Evolutionary conservation across 2,113 vertebrate genomes (phyloP).

Genomic region (Puma concolor): DNA sequence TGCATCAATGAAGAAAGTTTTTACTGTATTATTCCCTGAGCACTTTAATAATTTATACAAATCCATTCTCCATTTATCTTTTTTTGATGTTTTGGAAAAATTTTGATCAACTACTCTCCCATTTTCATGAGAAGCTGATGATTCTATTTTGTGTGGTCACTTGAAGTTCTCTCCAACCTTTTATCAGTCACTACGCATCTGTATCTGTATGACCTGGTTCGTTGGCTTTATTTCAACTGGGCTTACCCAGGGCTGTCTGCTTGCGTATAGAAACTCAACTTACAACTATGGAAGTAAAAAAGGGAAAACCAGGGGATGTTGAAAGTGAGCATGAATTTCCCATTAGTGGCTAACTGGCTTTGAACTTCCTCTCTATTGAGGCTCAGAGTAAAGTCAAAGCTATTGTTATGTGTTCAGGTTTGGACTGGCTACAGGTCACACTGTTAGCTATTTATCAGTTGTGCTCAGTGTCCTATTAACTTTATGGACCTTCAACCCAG

Average conservation of each 20-base stretch:
- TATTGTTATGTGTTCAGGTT: background rate
- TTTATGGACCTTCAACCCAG: background rate
- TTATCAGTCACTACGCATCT: background rate
- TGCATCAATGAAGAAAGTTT: background rate
- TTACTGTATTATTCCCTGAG: background rate
- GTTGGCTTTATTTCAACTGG: slow-evolving; percentile 29
- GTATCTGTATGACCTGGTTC: background rate
- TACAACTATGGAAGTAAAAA: slow-evolving; percentile 70
- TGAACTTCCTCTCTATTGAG: slow-evolving; percentile 64
- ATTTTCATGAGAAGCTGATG: slow-evolving; percentile 30
- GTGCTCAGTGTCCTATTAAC: background rate
- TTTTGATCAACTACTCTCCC: background rate
- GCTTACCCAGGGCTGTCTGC: slow-evolving; percentile 52
- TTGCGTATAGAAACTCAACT: slow-evolving; percentile 71
- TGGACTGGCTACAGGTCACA: background rate
- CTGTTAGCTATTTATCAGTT: background rate
- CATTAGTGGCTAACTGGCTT: slow-evolving; percentile 45
- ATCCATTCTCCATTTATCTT: background rate
- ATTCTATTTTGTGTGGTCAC: background rate
- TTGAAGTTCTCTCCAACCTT: background rate
- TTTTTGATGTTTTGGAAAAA: background rate
- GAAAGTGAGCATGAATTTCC: slow-evolving; percentile 68
- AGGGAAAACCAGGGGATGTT: slow-evolving; percentile 64
- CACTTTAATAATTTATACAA: background rate
- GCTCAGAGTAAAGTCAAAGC: background rate